Percentiles rank a stretch among this genome's conserved stretches.
Conservation (phyloP, 2,113 vertebrate species). For the Gasterosteus aculeatus region DNA sequence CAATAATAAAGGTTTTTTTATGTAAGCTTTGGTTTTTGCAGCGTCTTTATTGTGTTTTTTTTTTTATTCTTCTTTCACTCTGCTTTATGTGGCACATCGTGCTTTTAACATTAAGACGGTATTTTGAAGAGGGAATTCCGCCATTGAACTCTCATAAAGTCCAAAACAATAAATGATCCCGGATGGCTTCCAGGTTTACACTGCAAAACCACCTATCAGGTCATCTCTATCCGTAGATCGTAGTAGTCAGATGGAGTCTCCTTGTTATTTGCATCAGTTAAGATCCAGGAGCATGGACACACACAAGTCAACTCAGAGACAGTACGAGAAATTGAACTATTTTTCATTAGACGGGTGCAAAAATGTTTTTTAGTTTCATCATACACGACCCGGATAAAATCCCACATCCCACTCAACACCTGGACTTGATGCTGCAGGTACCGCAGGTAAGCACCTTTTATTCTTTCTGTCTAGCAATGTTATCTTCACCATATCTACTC, state of each 20-base stretch:
- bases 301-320: background rate
- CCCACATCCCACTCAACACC: too few species aligned
- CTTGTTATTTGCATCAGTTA: background rate
- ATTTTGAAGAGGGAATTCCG: background rate
- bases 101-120: slow-evolving; percentile 36
- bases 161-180: background rate
- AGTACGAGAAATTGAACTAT: background rate
- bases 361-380: background rate
- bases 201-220: background rate
- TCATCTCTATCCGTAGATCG: too few species aligned
- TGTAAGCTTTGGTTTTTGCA: slow-evolving; percentile 21
- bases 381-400: too few species aligned
- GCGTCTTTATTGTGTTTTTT: slow-evolving; percentile 35
- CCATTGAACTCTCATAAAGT: background rate
- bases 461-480: background rate
- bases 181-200: background rate
- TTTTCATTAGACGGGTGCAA: background rate
- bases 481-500: background rate
- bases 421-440: background rate
- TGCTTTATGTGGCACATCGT: background rate
- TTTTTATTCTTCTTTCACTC: too few species aligned
- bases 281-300: background rate
- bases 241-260: background rate
- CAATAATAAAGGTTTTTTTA: slow-evolving; percentile 80
- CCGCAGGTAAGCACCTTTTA: background rate